Percentiles rank a stretch among this genome's conserved stretches.
These are phyloP conservation scores for Nebria ingens DNA, from an alignment of 1,140 invertebrate genomes.

Conservation along the genomic window DNA sequence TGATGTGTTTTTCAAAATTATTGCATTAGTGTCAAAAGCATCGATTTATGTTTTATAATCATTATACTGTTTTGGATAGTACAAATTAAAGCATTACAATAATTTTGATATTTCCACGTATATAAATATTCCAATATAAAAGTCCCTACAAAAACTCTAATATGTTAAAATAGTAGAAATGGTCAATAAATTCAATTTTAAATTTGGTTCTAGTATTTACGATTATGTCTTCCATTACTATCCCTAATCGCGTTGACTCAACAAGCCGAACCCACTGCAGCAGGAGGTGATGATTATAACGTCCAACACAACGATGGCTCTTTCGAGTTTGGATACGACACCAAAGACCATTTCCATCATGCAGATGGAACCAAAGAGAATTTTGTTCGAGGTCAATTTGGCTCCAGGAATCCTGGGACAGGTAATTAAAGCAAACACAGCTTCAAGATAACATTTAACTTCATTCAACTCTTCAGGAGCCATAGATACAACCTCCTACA, in stretches of 20 bases:
- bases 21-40: too few relatives aligned
- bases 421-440: constrained; percentile 23
- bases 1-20: too few relatives aligned
- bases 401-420: constrained; percentile 49
- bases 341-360: constrained; percentile 54
- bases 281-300: constrained; percentile 29
- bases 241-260: neutral
- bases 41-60: too few relatives aligned
- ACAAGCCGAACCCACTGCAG: neutral
- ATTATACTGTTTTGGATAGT: too few relatives aligned
- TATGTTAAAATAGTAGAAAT: too few relatives aligned
- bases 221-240: neutral
- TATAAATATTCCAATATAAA: too few relatives aligned
- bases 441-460: neutral
- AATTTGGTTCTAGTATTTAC: neutral
- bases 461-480: constrained; percentile 27
- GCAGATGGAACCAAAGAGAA: constrained; percentile 47
- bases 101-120: too few relatives aligned
- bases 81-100: too few relatives aligned
- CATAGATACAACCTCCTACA: constrained; percentile 55
- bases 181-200: neutral
- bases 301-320: constrained; percentile 45
- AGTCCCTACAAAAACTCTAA: too few relatives aligned
- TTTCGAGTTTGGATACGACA: constrained; percentile 53
- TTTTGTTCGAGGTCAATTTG: constrained; percentile 51